Conservation (phyloP, 2,113 vertebrate genomes). For the Istiophorus platypterus region DNA sequence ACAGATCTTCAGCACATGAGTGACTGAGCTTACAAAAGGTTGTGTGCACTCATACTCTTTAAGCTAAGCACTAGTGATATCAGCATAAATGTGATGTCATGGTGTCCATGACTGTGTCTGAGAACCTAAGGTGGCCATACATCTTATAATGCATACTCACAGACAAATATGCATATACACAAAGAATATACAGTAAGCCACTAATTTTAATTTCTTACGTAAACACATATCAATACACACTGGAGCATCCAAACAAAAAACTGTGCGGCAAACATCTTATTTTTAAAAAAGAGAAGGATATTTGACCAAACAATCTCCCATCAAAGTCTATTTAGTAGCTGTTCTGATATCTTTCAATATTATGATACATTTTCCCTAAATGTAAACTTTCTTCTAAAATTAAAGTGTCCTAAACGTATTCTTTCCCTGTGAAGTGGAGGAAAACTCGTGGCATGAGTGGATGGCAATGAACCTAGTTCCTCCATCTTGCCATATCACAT, state of each 20-base stretch:
- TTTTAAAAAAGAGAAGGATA: not conserved
- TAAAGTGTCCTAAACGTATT: not conserved
- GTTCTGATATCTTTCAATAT: not conserved
- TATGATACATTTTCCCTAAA: not conserved
- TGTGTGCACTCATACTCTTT: not conserved
- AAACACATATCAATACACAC: not conserved
- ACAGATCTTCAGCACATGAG: not conserved
- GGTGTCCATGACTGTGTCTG: slow-evolving; percentile 25
- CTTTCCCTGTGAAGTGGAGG: not conserved
- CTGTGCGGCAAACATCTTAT: not conserved
- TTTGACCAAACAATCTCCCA: not conserved
- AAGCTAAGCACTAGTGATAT: slow-evolving; percentile 17
- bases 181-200: not conserved
- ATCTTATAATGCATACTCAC: slow-evolving; percentile 1
- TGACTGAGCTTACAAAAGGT: not conserved
- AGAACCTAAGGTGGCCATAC: slow-evolving; percentile 19
- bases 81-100: slow-evolving; percentile 46
- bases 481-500: not conserved
- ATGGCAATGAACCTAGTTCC: slow-evolving; percentile 1
- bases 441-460: not conserved
- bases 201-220: not conserved
- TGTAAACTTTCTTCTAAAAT: not conserved
- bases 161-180: not conserved
- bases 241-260: not conserved
- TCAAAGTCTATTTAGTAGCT: not conserved